Percentiles rank a stretch among this genome's conserved stretches.
Conservation (phyloP, 2,113 vertebrate species). For the Prunella fulvescens region DNA sequence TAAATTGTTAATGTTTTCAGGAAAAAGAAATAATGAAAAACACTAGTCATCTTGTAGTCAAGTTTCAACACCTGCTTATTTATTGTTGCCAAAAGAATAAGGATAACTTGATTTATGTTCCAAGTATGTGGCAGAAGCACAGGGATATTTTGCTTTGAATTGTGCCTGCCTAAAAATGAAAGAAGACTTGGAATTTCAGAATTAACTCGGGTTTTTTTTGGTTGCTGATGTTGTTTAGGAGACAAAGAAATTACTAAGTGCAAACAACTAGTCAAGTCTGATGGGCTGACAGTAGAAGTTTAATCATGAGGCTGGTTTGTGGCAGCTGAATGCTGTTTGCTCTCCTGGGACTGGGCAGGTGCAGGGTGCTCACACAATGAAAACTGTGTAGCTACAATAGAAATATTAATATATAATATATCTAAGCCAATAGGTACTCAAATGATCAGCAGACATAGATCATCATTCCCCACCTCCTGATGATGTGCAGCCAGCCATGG, state of each 20-base stretch:
- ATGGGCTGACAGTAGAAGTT: neutral
- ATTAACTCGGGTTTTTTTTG: neutral
- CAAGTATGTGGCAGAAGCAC: neutral
- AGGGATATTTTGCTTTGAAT: neutral
- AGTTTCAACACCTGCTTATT: conserved; percentile 39
- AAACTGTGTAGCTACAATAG: neutral
- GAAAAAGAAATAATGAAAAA: neutral
- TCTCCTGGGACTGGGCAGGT: neutral
- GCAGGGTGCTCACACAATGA: neutral
- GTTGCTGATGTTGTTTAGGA: neutral
- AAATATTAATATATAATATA: neutral
- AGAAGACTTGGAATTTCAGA: neutral
- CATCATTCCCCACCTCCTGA: fast-evolving
- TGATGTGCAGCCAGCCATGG: fast-evolving
- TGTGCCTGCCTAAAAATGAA: neutral
- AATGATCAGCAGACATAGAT: neutral
- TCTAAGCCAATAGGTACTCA: neutral
- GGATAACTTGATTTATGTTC: neutral
- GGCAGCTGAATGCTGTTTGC: neutral
- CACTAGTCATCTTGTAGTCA: neutral
- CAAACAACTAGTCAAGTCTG: neutral
- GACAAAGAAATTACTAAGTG: neutral
- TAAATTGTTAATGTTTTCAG: neutral
- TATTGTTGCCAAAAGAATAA: neutral
- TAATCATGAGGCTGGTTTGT: neutral